These are phyloP conservation scores for Oscheius sp. DNA, from an alignment of 2,888 invertebrate genomes.

Conservation along the genomic window DNA sequence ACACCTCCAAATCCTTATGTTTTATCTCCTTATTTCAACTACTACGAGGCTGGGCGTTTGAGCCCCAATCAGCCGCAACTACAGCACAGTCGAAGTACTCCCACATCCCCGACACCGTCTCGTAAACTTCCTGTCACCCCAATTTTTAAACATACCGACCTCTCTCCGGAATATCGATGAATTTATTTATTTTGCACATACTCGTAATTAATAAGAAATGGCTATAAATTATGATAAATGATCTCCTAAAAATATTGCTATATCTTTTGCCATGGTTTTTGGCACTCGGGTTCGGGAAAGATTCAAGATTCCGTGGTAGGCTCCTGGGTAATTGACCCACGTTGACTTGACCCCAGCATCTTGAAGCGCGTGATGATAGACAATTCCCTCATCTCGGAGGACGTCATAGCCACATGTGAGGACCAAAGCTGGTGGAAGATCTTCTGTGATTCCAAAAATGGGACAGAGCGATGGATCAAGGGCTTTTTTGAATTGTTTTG, in stretches of 20 bases:
- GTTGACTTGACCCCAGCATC: not conserved
- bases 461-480: conserved; percentile 62
- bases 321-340: not conserved
- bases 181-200: no score
- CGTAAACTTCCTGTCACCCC: no score
- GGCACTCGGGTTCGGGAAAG: conserved; percentile 53
- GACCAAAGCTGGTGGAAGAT: conserved; percentile 73
- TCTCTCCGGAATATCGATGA: no score
- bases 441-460: conserved; percentile 56
- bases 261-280: not conserved
- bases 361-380: conserved; percentile 62
- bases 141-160: no score
- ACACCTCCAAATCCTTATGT: no score
- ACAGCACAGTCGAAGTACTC: no score
- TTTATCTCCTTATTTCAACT: no score
- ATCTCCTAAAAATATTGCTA: not conserved
- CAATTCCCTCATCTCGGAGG: conserved; percentile 74
- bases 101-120: no score
- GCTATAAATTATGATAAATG: not conserved
- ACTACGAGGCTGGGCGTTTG: no score
- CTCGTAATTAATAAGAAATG: no score
- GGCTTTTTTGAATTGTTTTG: conserved; percentile 41
- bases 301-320: not conserved
- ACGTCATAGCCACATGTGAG: conserved; percentile 75
- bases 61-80: no score